These are phyloP conservation scores for Atherinosoma microstoma DNA, from an alignment of 2,797 vertebrate species.

Conservation along the genomic window DNA sequence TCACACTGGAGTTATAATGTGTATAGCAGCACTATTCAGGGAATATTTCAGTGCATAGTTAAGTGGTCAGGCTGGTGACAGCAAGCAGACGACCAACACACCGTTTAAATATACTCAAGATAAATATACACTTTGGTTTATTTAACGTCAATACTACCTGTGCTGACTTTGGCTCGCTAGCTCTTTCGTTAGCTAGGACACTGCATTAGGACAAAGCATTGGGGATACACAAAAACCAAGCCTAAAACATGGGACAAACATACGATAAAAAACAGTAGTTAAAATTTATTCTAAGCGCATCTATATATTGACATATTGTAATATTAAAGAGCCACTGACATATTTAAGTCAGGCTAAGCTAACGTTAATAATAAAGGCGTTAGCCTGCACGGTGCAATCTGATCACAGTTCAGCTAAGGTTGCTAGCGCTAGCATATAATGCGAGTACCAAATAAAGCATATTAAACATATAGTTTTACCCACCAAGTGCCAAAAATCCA, in stretches of 20 bases:
- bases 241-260: neutral
- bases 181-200: neutral
- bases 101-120: neutral
- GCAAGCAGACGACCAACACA: neutral
- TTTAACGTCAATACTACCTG: conserved; percentile 22
- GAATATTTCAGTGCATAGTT: neutral
- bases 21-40: neutral
- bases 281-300: neutral
- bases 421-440: conserved; percentile 30
- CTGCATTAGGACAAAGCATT: neutral
- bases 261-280: neutral
- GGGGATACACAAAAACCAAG: neutral
- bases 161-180: conserved; percentile 27
- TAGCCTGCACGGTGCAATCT: conserved; percentile 31
- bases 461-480: conserved; percentile 38
- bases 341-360: conserved; percentile 38
- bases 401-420: conserved; percentile 12
- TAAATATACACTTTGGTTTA: conserved; percentile 18
- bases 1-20: neutral
- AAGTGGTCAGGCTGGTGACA: neutral
- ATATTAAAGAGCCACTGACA: neutral
- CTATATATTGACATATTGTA: conserved; percentile 14
- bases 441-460: neutral
- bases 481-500: conserved; percentile 67
- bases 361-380: conserved; percentile 38